A percentile compares a stretch with the other conserved stretches of the same genome.
Evolutionary conservation across 2,888 invertebrate genomes (phyloP).

Genomic region (Eumacrocentrus americanus): DNA sequence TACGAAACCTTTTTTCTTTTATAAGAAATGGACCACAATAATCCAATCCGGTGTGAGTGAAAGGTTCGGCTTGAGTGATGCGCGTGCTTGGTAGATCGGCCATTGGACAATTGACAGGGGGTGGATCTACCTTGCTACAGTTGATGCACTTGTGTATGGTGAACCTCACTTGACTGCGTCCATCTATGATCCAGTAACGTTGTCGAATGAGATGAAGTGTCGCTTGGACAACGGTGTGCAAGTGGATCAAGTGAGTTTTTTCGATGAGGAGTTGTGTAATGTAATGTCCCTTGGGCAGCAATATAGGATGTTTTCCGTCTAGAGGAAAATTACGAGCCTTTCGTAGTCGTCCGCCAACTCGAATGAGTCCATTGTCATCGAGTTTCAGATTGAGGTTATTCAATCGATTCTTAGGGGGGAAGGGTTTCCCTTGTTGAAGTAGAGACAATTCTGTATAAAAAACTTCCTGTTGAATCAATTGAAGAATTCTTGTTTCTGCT

Average conservation of each 20-base stretch:
- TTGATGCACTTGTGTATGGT: slow-evolving; percentile 21
- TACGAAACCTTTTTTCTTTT: slow-evolving; percentile 29
- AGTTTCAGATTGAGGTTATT: slow-evolving; percentile 35
- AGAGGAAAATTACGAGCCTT: slow-evolving; percentile 16
- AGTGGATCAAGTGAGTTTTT: slow-evolving; percentile 1
- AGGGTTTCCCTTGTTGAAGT: slow-evolving; percentile 17
- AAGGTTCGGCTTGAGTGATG: not conserved
- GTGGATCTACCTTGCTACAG: slow-evolving; percentile 14
- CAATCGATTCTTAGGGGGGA: slow-evolving; percentile 30
- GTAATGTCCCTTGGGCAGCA: slow-evolving; percentile 19
- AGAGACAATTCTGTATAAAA: slow-evolving; percentile 18
- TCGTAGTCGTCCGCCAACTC: slow-evolving; percentile 33
- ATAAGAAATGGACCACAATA: slow-evolving; percentile 31
- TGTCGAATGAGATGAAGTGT: slow-evolving; percentile 28
- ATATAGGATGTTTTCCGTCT: slow-evolving; percentile 9
- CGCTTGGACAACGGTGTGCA: slow-evolving; percentile 33
- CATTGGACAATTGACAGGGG: not conserved
- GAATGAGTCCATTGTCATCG: slow-evolving; percentile 35
- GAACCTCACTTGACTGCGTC: slow-evolving; percentile 20
- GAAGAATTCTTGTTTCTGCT: no score
- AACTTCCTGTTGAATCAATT: no score
- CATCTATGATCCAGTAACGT: slow-evolving; percentile 31
- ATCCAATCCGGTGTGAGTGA: slow-evolving; percentile 19
- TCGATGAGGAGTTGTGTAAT: slow-evolving; percentile 19
- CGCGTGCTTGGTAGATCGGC: slow-evolving; percentile 2